Conservation (phyloP, 2,888 invertebrate genomes). For the Hydrotaea diabolus region DNA sequence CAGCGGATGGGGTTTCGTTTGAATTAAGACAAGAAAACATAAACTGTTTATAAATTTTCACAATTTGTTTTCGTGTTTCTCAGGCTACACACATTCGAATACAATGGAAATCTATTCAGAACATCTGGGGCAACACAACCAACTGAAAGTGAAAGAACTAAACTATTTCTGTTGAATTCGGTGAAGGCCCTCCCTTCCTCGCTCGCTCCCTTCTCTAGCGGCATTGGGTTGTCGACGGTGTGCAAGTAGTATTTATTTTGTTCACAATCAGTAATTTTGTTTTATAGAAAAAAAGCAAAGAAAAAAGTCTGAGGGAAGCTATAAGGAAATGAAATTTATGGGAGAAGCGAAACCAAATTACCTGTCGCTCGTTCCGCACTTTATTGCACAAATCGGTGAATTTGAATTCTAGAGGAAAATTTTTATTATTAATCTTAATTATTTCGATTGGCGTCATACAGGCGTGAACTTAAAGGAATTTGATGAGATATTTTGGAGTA, state of each 20-base stretch:
- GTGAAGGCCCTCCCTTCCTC: constrained; percentile 21
- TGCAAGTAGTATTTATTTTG: too few relatives aligned
- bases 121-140: constrained; percentile 60
- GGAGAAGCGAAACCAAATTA: neutral
- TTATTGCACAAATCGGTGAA: constrained; percentile 2
- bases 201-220: too few relatives aligned
- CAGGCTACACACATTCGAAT: neutral
- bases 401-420: constrained; percentile 18
- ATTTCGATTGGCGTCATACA: neutral
- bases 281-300: neutral
- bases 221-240: too few relatives aligned
- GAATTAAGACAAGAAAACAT: constrained; percentile 29
- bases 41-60: constrained; percentile 52
- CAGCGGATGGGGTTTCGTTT: constrained; percentile 45
- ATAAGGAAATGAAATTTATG: neutral
- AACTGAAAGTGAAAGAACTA: constrained; percentile 33
- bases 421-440: neutral
- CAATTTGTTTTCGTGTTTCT: constrained; percentile 46
- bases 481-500: too few relatives aligned
- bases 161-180: constrained; percentile 55
- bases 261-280: neutral
- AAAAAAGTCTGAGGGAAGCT: neutral
- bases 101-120: constrained; percentile 58
- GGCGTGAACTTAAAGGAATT: too few relatives aligned
- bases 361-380: constrained; percentile 16